Percentiles rank a stretch among this genome's conserved stretches.
Evolutionary conservation across 2,113 vertebrate genomes (phyloP).

Genomic region (Panthera tigris): DNA sequence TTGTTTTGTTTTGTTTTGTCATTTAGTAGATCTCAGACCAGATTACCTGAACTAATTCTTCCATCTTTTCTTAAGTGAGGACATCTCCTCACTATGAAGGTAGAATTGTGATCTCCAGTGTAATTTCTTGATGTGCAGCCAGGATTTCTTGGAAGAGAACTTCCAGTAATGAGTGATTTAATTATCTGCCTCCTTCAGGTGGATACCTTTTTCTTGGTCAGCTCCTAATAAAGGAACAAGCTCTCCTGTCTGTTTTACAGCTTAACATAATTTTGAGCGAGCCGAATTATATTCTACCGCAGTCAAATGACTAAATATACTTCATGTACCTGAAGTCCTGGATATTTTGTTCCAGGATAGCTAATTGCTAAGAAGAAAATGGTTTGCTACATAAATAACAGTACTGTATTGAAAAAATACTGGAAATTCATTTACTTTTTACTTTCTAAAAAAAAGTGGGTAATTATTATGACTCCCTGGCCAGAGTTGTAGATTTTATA

Average conservation of each 20-base stretch:
- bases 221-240: background rate
- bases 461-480: background rate
- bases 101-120: background rate
- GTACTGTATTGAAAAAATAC: background rate
- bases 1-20: background rate
- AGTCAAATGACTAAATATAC: background rate
- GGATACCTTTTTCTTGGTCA: background rate
- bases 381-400: background rate
- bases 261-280: background rate
- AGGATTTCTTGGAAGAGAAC: slow-evolving; percentile 46
- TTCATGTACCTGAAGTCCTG: background rate
- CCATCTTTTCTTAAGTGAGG: background rate
- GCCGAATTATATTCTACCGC: background rate
- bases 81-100: background rate
- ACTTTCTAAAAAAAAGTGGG: background rate
- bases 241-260: background rate
- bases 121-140: background rate
- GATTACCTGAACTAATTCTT: slow-evolving; percentile 16
- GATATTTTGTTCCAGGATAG: background rate
- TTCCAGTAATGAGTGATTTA: background rate
- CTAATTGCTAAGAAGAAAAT: background rate
- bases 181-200: background rate
- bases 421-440: background rate
- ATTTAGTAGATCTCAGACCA: background rate
- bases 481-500: background rate